Evolutionary conservation across 2,888 invertebrate species (phyloP), one percentile per base, ranked within the genome.

Genomic region (Trimorus sp.): DNA sequence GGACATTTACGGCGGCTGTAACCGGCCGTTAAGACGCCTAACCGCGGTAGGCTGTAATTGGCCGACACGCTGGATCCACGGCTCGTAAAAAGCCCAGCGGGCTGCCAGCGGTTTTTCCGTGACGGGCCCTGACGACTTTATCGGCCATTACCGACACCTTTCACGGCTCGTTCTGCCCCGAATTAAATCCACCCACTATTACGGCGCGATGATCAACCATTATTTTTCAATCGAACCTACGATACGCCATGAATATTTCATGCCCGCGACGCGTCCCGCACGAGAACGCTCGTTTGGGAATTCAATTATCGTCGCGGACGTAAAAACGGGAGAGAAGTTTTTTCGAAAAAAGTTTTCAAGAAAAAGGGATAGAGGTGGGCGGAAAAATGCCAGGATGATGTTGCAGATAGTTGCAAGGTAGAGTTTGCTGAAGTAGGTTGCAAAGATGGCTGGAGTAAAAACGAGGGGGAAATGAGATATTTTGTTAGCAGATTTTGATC

Each of bases 1-100:
- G 84, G 89, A 90, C 89, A 90, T 90, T 90, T 89, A 89, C 88
- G 89, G 87, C 86, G 86, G 85, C 88, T 88, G 87, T 90, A 90
- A 90, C 89, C 88, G 89, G 86, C 90, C 89, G 87, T 90, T 90
- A 89, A 90, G 88, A 89, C 87, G 86, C 87, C 87, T 88, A 87
- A 88, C 86, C 86, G 87, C 88, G 89, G 86, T 88, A 88, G 88
- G 87, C 90, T 79, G 89, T 90, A 90, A 90, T 90, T 90, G 90
- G 89, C 85, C 86, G 86, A 86, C 88, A 87, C 87, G 89, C 88
- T 87, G 87, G 88, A 89, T 88, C 88, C 85, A 86, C 88, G 86
- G 86, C 88, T 90, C 90, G 88, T 89, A 89, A 90, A 90, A 87
- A 86, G 83, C 79, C 85, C 89, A 89, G 87, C 89, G 85, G 89